phyloP scores from a whole-genome alignment of 2,888 invertebrate species.

The Drosophila helvetica region DNA sequence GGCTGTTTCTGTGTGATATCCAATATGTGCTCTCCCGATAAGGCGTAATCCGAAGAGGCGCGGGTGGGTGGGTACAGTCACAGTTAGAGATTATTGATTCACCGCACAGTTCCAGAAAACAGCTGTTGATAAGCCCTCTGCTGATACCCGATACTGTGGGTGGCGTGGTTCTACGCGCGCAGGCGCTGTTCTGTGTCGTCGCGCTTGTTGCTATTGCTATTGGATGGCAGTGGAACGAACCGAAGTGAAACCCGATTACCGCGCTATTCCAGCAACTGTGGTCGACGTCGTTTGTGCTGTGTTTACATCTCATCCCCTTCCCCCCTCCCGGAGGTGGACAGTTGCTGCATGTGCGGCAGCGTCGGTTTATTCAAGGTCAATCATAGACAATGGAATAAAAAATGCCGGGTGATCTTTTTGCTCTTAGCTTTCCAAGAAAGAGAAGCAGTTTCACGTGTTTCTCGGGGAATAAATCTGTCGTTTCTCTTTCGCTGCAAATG shows the following conservation, averaged over 20 bases:
- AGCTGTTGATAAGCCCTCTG: constrained; percentile 33
- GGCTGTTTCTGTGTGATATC: not conserved
- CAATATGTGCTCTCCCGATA: constrained; percentile 16
- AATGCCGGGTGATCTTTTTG: not conserved
- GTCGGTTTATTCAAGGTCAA: constrained; percentile 60
- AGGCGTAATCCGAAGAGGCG: constrained; percentile 16
- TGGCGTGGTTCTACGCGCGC: constrained; percentile 38
- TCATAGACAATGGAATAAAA: constrained; percentile 47
- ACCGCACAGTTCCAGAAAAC: constrained; percentile 19
- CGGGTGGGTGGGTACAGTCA: constrained; percentile 7
- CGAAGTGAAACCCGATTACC: constrained; percentile 13
- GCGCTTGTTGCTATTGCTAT: not conserved
- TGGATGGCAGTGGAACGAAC: constrained; percentile 22
- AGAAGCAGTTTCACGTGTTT: not conserved
- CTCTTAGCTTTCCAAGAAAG: not conserved
- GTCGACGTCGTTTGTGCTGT: constrained; percentile 28
- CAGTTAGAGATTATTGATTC: constrained; percentile 39
- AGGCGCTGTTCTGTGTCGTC: constrained; percentile 29
- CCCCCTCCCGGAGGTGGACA: not conserved
- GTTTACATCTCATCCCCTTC: constrained; percentile 14
- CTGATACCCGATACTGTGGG: constrained; percentile 27
- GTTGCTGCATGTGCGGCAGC: constrained; percentile 7
- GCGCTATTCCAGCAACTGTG: constrained; percentile 4
- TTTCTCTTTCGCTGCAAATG: constrained; percentile 1
- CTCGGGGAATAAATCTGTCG: not conserved